These are phyloP conservation scores for Gouania willdenowi DNA, from an alignment of 2,797 vertebrate genomes.

Conservation along the genomic window DNA sequence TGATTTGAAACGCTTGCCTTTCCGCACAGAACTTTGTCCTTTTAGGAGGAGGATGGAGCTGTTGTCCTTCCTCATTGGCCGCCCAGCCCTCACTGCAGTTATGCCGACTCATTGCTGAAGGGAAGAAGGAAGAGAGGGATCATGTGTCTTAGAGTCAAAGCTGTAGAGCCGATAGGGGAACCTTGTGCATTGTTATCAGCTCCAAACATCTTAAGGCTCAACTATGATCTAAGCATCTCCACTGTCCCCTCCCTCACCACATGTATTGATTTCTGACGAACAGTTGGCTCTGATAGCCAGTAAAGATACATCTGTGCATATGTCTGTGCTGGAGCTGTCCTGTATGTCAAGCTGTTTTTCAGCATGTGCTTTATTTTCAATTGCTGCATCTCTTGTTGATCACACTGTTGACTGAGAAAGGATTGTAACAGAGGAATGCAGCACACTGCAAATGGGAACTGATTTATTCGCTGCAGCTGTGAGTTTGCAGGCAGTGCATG, in stretches of 20 bases:
- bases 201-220: constrained; percentile 14
- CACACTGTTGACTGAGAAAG: constrained; percentile 31
- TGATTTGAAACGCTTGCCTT: constrained; percentile 26
- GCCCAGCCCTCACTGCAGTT: constrained; percentile 5
- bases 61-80: constrained; percentile 4
- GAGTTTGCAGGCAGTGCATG: neutral
- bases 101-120: constrained; percentile 4
- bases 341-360: constrained; percentile 15
- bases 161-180: constrained; percentile 48
- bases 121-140: constrained; percentile 22
- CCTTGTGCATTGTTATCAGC: constrained; percentile 31
- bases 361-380: too few relatives aligned
- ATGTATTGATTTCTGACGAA: constrained; percentile 46
- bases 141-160: constrained; percentile 46
- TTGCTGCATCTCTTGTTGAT: constrained; percentile 42
- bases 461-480: neutral
- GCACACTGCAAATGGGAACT: too few relatives aligned
- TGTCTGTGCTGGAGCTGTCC: constrained; percentile 26
- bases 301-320: constrained; percentile 10
- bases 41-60: constrained; percentile 29
- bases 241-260: constrained; percentile 11
- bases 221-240: neutral
- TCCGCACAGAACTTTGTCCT: constrained; percentile 36
- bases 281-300: constrained; percentile 21
- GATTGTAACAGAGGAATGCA: constrained; percentile 22